Base-by-base conservation (phyloP, 2,113 vertebrate genomes). In the Ceyx margarethae region DNA sequence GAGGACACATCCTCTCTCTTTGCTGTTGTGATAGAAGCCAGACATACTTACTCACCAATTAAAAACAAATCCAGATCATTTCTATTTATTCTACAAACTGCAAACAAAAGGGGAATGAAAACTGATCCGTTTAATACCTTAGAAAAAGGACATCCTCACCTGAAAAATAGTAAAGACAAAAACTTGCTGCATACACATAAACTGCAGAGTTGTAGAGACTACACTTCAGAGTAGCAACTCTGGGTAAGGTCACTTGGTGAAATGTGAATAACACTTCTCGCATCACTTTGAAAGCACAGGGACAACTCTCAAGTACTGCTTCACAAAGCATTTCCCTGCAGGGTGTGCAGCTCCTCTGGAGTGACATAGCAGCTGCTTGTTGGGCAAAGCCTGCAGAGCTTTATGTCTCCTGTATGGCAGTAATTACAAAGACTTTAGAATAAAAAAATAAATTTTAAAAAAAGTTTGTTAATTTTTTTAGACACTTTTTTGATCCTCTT, bases 201-300 rank as follows among this genome's bases (percentile, higher is more conserved):
- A 51, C 58, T n/a, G 20, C 57, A 78, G 87, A 71, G 33, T 53
- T 60, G 53, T 29, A 69, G 50, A 57, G 66, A 69, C 42, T 85
- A 66, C 15, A 68, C 50, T 94, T 96, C 81, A 91, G 78, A 96
- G 71, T 4, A 1, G 81, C 80, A 73, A 74, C 90, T 93, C 77
- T 62, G 42, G 75, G 89, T 92, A 96, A 89, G 91, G 91, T 95
- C 84, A 82, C 22, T 37, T 85, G 57, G 60, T 43, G 46, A 66
- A 89, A 87, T 11, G 37, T 43, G 71, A 64, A 43, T 65, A 78
- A 69, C 90, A 84, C 50, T 75, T 71, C 61, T 45, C 1, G 0
- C 17, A 21, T 77, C 25, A 21, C 46, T 92, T n/a, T 56, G 54
- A 81, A 81, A 93, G 66, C 28, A 85, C 25, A 43, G 71, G 31